Percentiles rank a stretch among this genome's conserved stretches.
phyloP scores from a whole-genome alignment of 2,888 invertebrate genomes.

The Cantharis nigra region DNA sequence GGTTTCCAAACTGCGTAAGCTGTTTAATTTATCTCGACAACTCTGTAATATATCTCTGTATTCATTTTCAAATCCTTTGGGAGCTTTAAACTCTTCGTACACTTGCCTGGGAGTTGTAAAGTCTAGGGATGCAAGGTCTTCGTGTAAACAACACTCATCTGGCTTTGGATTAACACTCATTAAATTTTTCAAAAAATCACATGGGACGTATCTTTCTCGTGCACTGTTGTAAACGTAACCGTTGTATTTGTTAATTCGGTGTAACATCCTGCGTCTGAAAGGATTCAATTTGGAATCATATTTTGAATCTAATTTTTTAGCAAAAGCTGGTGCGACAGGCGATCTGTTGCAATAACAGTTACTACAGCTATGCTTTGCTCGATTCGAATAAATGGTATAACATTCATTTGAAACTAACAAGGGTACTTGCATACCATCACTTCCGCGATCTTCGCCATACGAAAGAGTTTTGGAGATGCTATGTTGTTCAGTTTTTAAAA shows the following conservation, averaged over 20 bases:
- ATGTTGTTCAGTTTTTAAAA: conserved; percentile 21
- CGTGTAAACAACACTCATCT: not conserved
- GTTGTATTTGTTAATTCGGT: not conserved
- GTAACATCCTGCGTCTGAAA: not conserved
- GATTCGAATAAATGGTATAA: not conserved
- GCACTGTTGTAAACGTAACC: not conserved
- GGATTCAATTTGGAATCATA: not conserved
- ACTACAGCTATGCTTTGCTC: not conserved
- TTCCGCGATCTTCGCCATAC: not conserved
- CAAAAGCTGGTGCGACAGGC: conserved; percentile 4
- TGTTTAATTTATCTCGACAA: not conserved
- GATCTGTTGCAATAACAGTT: conserved; percentile 14
- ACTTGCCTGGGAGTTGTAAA: not conserved
- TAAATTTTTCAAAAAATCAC: not conserved
- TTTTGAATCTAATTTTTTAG: not conserved
- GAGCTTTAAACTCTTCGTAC: not conserved
- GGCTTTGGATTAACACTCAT: not conserved
- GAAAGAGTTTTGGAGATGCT: not conserved
- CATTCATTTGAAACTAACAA: conserved; percentile 2
- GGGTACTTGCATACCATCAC: not conserved
- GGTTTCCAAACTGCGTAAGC: not conserved
- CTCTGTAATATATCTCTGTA: not conserved
- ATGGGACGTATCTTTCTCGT: not conserved
- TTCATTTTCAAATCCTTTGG: not conserved
- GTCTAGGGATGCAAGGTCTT: not conserved